A percentile compares a stretch with the other conserved stretches of the same genome.
phyloP scores from a whole-genome alignment of 2,888 invertebrate genomes.

The Drosophila algonquin region DNA sequence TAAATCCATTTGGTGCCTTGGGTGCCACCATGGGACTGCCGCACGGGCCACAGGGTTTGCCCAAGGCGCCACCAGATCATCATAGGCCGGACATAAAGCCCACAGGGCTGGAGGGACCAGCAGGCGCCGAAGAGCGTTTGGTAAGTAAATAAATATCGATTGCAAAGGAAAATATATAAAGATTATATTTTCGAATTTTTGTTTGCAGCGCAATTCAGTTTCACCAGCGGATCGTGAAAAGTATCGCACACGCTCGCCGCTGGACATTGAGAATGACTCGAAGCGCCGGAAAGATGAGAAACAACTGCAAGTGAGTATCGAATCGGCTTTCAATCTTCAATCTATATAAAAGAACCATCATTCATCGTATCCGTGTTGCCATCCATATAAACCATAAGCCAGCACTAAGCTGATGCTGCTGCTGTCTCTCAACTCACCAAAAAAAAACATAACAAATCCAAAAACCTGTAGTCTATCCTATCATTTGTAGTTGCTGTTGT shows the following conservation, averaged over 20 bases:
- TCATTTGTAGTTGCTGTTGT: constrained; percentile 54
- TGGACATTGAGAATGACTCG: constrained; percentile 89
- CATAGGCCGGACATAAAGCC: constrained; percentile 84
- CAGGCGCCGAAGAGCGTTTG: constrained; percentile 86
- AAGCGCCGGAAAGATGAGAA: constrained; percentile 95
- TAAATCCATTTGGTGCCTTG: constrained; percentile 84
- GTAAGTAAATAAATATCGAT: constrained; percentile 76
- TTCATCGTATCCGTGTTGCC: constrained; percentile 21
- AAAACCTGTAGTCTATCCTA: constrained; percentile 35
- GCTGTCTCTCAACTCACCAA: constrained; percentile 77
- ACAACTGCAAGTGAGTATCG: constrained; percentile 90
- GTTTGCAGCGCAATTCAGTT: constrained; percentile 89
- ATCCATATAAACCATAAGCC: constrained; percentile 29
- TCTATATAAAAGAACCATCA: constrained; percentile 36
- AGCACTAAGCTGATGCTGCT: constrained; percentile 31
- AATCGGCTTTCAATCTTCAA: constrained; percentile 13
- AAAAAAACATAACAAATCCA: neutral
- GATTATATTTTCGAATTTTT: constrained; percentile 19
- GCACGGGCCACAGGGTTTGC: constrained; percentile 84
- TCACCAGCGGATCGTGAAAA: constrained; percentile 93
- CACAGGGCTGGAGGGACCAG: constrained; percentile 85
- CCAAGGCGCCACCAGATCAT: constrained; percentile 84
- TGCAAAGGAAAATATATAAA: neutral
- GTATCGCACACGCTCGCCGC: constrained; percentile 91
- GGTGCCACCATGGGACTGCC: constrained; percentile 84